Percentiles rank a stretch among this genome's conserved stretches.
Evolutionary conservation across 2,888 invertebrate species (phyloP).

Genomic region (Orchesellides sinensis): DNA sequence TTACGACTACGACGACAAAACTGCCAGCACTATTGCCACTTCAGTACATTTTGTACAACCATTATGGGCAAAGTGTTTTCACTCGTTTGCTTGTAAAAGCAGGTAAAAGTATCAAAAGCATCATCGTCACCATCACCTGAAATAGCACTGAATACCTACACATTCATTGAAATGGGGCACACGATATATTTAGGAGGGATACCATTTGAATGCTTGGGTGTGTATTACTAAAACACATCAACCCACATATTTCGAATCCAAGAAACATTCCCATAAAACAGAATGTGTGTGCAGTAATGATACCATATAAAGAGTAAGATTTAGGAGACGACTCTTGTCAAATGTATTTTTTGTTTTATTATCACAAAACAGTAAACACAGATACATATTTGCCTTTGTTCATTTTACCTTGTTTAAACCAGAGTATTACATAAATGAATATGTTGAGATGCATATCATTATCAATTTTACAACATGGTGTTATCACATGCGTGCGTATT

Average conservation of each 20-base stretch:
- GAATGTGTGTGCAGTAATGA: background rate
- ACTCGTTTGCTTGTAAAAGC: constrained; percentile 5
- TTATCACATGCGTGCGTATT: too few species aligned
- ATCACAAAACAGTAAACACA: background rate
- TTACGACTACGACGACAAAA: background rate
- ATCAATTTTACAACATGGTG: too few species aligned
- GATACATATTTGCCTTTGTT: too few species aligned
- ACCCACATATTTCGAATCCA: background rate
- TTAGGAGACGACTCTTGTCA: background rate
- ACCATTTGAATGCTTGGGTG: background rate
- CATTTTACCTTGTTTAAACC: too few species aligned
- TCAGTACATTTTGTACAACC: constrained; percentile 26
- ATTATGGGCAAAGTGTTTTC: constrained; percentile 30
- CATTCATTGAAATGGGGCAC: background rate
- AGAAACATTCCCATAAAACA: background rate
- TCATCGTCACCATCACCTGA: constrained; percentile 16
- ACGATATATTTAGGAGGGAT: too few species aligned
- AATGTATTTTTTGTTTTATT: background rate
- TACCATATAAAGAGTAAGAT: background rate
- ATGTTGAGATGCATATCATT: too few species aligned
- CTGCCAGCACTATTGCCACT: constrained; percentile 27
- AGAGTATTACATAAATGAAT: too few species aligned
- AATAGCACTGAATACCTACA: background rate
- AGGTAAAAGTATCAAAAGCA: constrained; percentile 35
- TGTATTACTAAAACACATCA: background rate